A percentile compares a stretch with the other conserved stretches of the same genome.
phyloP scores from a whole-genome alignment of 1,140 invertebrate species.

The Sinonovacula constricta region DNA sequence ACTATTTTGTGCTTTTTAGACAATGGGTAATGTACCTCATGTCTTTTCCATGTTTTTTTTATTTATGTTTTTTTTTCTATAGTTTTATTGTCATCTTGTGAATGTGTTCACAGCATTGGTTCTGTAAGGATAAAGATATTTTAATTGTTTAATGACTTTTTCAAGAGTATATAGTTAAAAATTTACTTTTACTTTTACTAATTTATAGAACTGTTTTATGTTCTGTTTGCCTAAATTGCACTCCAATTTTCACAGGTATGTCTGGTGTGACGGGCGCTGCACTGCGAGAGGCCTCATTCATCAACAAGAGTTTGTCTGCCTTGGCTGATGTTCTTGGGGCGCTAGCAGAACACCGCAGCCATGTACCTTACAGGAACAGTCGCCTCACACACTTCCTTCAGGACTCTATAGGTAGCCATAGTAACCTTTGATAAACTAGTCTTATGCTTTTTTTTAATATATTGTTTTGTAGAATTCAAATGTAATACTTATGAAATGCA shows the following conservation, averaged over 20 bases:
- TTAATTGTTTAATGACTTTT: background rate
- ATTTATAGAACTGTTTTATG: background rate
- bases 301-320: constrained; percentile 76
- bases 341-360: constrained; percentile 79
- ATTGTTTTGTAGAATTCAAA: too few relatives aligned
- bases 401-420: constrained; percentile 88
- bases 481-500: too few relatives aligned
- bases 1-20: too few relatives aligned
- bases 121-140: background rate
- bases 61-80: too few relatives aligned
- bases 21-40: too few relatives aligned
- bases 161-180: background rate
- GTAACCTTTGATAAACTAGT: too few relatives aligned
- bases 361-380: constrained; percentile 94
- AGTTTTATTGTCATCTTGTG: too few relatives aligned
- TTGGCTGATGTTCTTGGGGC: constrained; percentile 76
- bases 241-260: constrained; percentile 64
- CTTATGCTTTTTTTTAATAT: too few relatives aligned
- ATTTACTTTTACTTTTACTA: too few relatives aligned
- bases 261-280: constrained; percentile 75
- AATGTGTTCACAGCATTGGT: too few relatives aligned
- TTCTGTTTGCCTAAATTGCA: background rate
- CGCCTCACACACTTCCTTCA: constrained; percentile 93
- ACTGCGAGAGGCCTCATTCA: constrained; percentile 71
- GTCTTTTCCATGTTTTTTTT: too few relatives aligned